A percentile compares a stretch with the other conserved stretches of the same genome.
phyloP scores from a whole-genome alignment of 2,888 invertebrate genomes.

The Tipula helvola region DNA sequence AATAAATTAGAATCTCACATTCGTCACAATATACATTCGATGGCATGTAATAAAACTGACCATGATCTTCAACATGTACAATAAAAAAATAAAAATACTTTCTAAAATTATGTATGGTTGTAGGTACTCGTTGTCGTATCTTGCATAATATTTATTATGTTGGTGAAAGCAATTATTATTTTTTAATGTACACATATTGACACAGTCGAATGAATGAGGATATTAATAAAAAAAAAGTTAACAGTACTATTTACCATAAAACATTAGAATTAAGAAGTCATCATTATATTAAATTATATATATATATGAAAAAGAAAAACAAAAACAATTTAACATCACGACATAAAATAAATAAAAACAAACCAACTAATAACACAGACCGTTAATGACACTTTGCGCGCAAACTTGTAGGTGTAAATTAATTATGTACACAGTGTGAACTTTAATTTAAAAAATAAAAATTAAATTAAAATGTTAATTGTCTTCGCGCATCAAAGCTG shows the following conservation, averaged over 20 bases:
- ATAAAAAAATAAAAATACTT: not conserved
- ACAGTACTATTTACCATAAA: not conserved
- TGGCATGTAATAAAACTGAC: not conserved
- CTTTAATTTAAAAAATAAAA: not conserved
- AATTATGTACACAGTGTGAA: not conserved
- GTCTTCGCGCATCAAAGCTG: not conserved
- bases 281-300: not conserved
- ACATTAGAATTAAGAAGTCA: not conserved
- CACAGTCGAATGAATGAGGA: conserved; percentile 4
- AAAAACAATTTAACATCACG: not conserved
- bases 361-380: not conserved
- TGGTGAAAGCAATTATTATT: not conserved
- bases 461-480: not conserved
- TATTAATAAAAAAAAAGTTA: not conserved
- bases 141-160: not conserved
- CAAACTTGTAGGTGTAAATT: conserved; percentile 4
- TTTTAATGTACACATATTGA: not conserved
- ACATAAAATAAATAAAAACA: not conserved
- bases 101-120: not conserved
- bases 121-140: not conserved
- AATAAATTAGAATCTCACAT: not conserved
- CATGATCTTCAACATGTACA: not conserved
- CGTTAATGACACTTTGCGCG: not conserved
- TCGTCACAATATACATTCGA: not conserved
- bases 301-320: not conserved